Evolutionary conservation across 2,113 vertebrate species (phyloP).

Genomic region (Phasianus colchicus): DNA sequence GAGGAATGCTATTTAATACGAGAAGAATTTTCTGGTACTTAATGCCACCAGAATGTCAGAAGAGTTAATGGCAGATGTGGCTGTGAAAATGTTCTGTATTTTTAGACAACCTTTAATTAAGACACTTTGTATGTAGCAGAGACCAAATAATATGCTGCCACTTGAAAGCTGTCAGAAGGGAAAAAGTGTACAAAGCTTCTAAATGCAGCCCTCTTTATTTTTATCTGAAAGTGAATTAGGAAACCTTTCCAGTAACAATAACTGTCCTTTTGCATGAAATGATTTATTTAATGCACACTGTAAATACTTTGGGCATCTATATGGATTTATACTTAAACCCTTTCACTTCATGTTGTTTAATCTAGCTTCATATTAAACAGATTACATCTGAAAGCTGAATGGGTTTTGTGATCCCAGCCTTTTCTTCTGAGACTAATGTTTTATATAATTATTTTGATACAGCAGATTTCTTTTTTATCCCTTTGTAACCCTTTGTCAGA

Average conservation of each 20-base stretch:
- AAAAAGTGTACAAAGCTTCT: conserved; percentile 78
- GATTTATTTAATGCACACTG: conserved; percentile 66
- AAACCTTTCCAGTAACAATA: conserved; percentile 72
- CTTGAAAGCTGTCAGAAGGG: conserved; percentile 83
- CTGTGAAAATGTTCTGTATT: conserved; percentile 80
- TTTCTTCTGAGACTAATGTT: conserved; percentile 49
- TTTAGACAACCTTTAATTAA: conserved; percentile 89
- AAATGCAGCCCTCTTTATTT: conserved; percentile 81
- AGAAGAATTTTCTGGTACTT: conserved; percentile 68
- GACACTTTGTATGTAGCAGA: conserved; percentile 78
- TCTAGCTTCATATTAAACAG: conserved; percentile 54
- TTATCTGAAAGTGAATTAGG: conserved; percentile 78
- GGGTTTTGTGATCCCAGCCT: conserved; percentile 19
- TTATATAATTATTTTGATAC: conserved; percentile 61
- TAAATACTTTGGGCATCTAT: conserved; percentile 49
- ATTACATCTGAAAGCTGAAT: conserved; percentile 48
- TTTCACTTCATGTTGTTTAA: conserved; percentile 64
- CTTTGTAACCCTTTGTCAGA: not conserved
- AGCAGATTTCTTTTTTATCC: not conserved
- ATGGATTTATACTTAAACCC: conserved; percentile 64
- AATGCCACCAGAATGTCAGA: conserved; percentile 69
- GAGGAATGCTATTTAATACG: not conserved
- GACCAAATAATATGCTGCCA: conserved; percentile 86
- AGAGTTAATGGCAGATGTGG: conserved; percentile 84
- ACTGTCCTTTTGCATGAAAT: conserved; percentile 68